Evolutionary conservation across 2,888 invertebrate species (phyloP).

Genomic region (Drosophila engyochracea): DNA sequence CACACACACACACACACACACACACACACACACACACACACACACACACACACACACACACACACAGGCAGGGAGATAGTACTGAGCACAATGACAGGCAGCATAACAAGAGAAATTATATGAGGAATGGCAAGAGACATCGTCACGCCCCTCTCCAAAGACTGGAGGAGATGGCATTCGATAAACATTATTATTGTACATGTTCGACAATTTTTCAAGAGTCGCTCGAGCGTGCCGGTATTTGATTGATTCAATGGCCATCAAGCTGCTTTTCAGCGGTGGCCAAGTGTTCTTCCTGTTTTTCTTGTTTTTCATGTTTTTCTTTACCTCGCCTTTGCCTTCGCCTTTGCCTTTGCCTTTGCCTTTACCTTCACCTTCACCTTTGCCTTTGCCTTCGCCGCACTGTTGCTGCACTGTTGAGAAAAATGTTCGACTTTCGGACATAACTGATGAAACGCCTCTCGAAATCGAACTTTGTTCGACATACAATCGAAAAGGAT

Average conservation of each 20-base stretch:
- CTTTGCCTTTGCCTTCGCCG: neutral
- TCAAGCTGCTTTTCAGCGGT: constrained; percentile 7
- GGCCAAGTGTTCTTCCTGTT: constrained; percentile 2
- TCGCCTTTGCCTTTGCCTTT: too few relatives aligned
- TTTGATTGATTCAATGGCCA: constrained; percentile 74
- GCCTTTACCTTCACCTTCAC: neutral
- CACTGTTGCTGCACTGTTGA: neutral
- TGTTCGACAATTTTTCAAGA: constrained; percentile 79
- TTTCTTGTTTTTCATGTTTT: neutral
- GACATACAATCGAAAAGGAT: neutral
- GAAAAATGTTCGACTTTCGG: neutral
- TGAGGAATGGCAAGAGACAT: constrained; percentile 20
- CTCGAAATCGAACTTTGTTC: neutral
- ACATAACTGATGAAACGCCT: neutral
- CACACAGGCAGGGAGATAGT: neutral
- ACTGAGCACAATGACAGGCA: constrained; percentile 3
- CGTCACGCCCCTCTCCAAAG: constrained; percentile 43
- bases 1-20: neutral
- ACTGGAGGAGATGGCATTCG: constrained; percentile 65
- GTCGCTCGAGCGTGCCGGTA: constrained; percentile 70
- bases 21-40: neutral
- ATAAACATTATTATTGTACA: constrained; percentile 80
- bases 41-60: neutral
- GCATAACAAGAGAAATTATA: neutral
- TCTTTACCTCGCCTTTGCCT: neutral